Base-by-base conservation (phyloP, 92 coral and sea anemone species). In the Porites rus region DNA sequence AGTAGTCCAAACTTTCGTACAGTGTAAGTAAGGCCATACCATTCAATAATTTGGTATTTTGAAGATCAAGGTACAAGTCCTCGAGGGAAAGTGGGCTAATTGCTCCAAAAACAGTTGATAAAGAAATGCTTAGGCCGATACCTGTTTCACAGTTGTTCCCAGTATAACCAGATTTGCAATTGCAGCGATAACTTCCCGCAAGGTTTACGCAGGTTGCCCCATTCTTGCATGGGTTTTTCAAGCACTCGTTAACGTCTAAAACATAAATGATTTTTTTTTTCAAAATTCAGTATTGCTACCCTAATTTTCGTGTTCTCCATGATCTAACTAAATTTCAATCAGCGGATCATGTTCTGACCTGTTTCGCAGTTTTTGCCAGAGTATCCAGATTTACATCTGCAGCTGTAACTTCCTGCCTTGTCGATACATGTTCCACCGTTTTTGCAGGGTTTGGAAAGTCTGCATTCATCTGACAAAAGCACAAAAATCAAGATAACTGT, bases 241-340 rank as follows among this genome's bases (percentile, higher is more conserved):
- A 88, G 77, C 96, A 93, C 84, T 85, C 90, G 58, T 91, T 84
- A 22, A 93, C 86, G 88, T 93, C 96, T 90, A 53, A 86, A 84
- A 77, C 86, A 86, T 38, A 38, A 38, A 38, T 38, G 46, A 4
- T 38, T 38, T 38, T 38, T 38, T 31, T 38, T 38, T 38, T 38
- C 46, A 3, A 38, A 4, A 38, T 38, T 38, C 46, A 38, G 46
- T 38, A 28, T 28, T 28, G 46, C 46, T 4, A 38, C 5, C 46
- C 46, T 38, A 38, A 38, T 38, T 38, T 38, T 38, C 4, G 46
- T 38, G 46, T 38, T 3, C 14, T 59, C 63, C 63, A 17, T 11
- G 8, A 70, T 18, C n/a, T 19, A n/a, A n/a, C n/a, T n/a, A 22
- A 25, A 68, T 12, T 21, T 6, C 2, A 21, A 17, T 16, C 53